Evolutionary conservation across 2,797 vertebrate species (phyloP).

Genomic region (Atherinosoma microstoma): DNA sequence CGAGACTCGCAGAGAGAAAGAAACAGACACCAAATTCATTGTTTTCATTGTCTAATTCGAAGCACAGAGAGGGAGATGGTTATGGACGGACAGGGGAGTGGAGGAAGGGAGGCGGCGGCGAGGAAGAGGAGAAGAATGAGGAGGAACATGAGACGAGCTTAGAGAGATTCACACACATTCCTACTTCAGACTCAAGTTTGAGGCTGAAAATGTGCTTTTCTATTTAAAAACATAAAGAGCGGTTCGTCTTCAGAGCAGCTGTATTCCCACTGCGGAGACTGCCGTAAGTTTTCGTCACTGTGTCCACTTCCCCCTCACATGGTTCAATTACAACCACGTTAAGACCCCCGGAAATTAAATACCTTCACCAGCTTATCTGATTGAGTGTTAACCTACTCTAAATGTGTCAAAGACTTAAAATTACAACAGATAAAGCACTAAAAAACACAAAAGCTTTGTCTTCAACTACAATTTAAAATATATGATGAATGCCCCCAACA

Average conservation of each 20-base stretch:
- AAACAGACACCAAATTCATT: constrained; percentile 82
- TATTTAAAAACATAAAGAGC: neutral
- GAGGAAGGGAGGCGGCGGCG: constrained; percentile 31
- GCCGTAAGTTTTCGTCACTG: constrained; percentile 10
- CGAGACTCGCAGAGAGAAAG: constrained; percentile 58
- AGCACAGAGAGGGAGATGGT: constrained; percentile 62
- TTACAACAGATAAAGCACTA: neutral
- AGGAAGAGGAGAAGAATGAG: constrained; percentile 48
- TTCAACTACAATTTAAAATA: neutral
- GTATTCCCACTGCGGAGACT: constrained; percentile 12
- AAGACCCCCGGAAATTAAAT: constrained; percentile 41
- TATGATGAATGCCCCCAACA: neutral
- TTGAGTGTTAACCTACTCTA: neutral
- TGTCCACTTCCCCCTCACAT: constrained; percentile 42
- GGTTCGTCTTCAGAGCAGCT: constrained; percentile 40
- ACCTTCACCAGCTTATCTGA: constrained; percentile 26
- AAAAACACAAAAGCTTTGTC: neutral
- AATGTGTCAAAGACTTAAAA: neutral
- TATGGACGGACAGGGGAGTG: constrained; percentile 46
- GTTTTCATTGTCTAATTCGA: constrained; percentile 81
- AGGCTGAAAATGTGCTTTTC: constrained; percentile 22
- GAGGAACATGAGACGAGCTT: constrained; percentile 62
- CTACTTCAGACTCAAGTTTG: constrained; percentile 34
- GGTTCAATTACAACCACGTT: constrained; percentile 39
- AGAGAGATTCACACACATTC: constrained; percentile 67